These are phyloP conservation scores for Globodera rostochiensis DNA, from an alignment of 1,140 invertebrate species.

Conservation along the genomic window DNA sequence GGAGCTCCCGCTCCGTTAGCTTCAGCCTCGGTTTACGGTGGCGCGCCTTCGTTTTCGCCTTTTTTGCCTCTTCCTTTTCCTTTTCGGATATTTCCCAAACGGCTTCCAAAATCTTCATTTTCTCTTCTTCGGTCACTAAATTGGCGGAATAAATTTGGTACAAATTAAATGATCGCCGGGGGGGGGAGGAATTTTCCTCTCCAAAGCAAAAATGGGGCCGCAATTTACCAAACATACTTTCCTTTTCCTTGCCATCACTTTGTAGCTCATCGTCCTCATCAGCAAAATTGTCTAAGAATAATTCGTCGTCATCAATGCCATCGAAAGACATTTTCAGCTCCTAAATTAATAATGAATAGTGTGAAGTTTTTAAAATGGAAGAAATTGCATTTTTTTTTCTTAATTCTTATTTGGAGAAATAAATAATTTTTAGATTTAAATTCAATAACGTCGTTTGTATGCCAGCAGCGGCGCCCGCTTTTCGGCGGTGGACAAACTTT, in stretches of 20 bases:
- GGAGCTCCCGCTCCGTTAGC: slow-evolving; percentile 31
- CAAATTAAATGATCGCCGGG: not conserved
- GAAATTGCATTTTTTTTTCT: too few species aligned
- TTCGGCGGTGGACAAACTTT: too few species aligned
- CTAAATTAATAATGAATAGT: not conserved
- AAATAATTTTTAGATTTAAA: too few species aligned
- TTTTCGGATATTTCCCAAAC: slow-evolving; percentile 39
- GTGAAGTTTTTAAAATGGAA: too few species aligned
- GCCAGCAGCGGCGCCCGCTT: too few species aligned
- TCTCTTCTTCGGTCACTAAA: not conserved
- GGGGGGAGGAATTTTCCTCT: not conserved
- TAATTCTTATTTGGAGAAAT: too few species aligned
- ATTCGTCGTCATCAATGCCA: not conserved
- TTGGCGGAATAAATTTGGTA: not conserved
- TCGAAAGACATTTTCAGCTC: not conserved
- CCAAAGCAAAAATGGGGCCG: not conserved
- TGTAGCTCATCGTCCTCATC: not conserved
- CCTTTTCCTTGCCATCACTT: not conserved
- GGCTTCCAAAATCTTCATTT: slow-evolving; percentile 20
- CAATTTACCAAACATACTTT: not conserved
- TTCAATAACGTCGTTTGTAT: too few species aligned
- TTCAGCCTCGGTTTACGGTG: slow-evolving; percentile 12
- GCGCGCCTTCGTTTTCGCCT: not conserved
- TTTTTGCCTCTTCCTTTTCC: not conserved
- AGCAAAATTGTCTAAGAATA: not conserved